Conservation (phyloP, 1,140 invertebrate genomes). For the Drosophila santomea region DNA sequence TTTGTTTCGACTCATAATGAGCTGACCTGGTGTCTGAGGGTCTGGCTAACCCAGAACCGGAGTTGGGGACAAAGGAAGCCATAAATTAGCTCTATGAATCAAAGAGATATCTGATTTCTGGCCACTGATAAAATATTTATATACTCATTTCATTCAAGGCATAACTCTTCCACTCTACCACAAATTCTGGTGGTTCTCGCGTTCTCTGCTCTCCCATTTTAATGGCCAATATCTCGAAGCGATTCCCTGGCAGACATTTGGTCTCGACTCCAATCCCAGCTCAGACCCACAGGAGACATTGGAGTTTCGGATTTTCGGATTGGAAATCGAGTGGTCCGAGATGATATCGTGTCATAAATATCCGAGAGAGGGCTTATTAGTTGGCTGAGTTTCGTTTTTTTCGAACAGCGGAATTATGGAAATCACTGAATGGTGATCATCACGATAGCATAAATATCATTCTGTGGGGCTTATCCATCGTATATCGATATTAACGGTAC, state of each 20-base stretch:
- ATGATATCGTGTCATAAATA: constrained; percentile 82
- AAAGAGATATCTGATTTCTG: constrained; percentile 83
- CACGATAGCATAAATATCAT: constrained; percentile 28
- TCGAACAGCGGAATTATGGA: constrained; percentile 28
- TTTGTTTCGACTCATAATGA: constrained; percentile 67
- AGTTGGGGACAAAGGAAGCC: constrained; percentile 66
- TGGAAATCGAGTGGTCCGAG: constrained; percentile 50
- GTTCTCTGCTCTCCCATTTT: constrained; percentile 40
- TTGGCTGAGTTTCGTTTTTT: constrained; percentile 30
- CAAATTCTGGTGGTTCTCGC: constrained; percentile 24
- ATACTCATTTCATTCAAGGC: constrained; percentile 74
- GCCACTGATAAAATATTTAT: constrained; percentile 83
- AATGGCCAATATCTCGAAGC: constrained; percentile 48
- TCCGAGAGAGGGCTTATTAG: constrained; percentile 60
- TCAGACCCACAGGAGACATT: constrained; percentile 53
- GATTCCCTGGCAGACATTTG: constrained; percentile 68
- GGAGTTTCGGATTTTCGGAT: neutral
- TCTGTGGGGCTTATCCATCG: constrained; percentile 15
- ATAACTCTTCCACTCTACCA: constrained; percentile 56
- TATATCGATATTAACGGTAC: constrained; percentile 40
- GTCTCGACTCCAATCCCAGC: constrained; percentile 57
- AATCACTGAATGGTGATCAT: constrained; percentile 25
- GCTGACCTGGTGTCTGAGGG: constrained; percentile 65
- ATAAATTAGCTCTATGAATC: constrained; percentile 84
- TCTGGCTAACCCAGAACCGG: constrained; percentile 43